Conservation (phyloP, 2,888 invertebrate species). For the Diaperis boleti region DNA sequence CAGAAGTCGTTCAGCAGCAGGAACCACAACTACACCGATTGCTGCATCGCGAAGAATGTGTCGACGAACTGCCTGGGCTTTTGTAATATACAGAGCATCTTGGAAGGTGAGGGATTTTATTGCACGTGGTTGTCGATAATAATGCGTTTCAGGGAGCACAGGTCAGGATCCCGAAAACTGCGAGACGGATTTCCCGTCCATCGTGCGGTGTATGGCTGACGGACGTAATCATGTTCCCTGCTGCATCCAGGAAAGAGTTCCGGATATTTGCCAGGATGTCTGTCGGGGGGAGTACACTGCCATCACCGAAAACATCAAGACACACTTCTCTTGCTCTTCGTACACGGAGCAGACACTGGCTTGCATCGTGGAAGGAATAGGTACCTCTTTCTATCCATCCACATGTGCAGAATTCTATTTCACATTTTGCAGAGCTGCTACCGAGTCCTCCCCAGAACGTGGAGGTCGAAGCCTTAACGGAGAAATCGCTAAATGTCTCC, state of each 20-base stretch:
- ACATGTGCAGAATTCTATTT: conserved; percentile 15
- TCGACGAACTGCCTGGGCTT: conserved; percentile 81
- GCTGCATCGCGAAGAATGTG: conserved; percentile 79
- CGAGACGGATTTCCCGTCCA: conserved; percentile 83
- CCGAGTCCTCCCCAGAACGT: conserved; percentile 82
- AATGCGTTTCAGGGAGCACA: conserved; percentile 74
- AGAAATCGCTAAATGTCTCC: conserved; percentile 78
- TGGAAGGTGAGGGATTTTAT: conserved; percentile 58
- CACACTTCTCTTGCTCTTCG: conserved; percentile 86
- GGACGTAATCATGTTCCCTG: conserved; percentile 89
- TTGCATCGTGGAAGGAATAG: conserved; percentile 85
- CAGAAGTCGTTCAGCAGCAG: conserved; percentile 59
- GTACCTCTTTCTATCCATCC: conserved; percentile 59
- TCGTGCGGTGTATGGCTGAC: conserved; percentile 84
- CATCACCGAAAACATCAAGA: conserved; percentile 85
- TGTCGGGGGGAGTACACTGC: conserved; percentile 88
- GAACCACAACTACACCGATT: conserved; percentile 84
- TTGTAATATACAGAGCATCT: conserved; percentile 78
- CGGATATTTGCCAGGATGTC: conserved; percentile 87
- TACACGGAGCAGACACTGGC: conserved; percentile 86
- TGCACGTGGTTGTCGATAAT: too few species aligned
- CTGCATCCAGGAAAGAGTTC: conserved; percentile 83
- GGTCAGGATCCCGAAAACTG: conserved; percentile 86
- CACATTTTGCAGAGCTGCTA: conserved; percentile 72
- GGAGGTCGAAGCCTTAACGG: conserved; percentile 79